phyloP scores from a whole-genome alignment of 2,113 vertebrate species.

The Elgaria multicarinata region DNA sequence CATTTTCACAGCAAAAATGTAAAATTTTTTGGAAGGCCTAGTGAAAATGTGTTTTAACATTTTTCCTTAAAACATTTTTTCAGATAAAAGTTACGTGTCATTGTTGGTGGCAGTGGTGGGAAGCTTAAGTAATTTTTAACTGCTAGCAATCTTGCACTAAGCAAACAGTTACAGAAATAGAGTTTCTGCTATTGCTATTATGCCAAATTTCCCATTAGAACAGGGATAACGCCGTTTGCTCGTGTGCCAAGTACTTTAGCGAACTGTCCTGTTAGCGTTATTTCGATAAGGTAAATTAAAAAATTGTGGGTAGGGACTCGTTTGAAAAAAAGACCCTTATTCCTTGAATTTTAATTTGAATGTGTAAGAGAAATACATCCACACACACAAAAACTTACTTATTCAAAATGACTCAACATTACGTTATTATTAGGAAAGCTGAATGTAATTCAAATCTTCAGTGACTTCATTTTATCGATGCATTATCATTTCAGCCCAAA shows the following conservation, averaged over 20 bases:
- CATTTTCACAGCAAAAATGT: not conserved
- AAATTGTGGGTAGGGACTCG: not conserved
- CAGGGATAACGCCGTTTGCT: not conserved
- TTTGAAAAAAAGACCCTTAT: not conserved
- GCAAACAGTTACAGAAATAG: not conserved
- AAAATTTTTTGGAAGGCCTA: not conserved
- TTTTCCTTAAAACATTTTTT: conserved; percentile 2
- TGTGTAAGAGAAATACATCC: not conserved
- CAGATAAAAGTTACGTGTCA: not conserved
- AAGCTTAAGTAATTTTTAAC: not conserved
- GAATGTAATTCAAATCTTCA: not conserved
- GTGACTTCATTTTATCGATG: not conserved
- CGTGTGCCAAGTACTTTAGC: not conserved
- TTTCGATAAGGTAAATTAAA: not conserved
- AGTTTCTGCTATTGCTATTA: not conserved
- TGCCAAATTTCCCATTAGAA: not conserved
- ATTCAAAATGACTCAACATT: not conserved
- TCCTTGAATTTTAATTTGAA: not conserved
- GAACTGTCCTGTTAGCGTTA: not conserved
- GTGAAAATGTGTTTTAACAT: not conserved
- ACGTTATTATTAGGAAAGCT: not conserved
- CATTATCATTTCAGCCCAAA: not conserved
- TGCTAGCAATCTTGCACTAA: not conserved
- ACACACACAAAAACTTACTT: not conserved
- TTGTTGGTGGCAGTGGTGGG: too few relatives aligned